Percentiles rank a stretch among this genome's conserved stretches.
Conservation (phyloP, 2,797 vertebrate species). For the Scolopax rusticola region DNA sequence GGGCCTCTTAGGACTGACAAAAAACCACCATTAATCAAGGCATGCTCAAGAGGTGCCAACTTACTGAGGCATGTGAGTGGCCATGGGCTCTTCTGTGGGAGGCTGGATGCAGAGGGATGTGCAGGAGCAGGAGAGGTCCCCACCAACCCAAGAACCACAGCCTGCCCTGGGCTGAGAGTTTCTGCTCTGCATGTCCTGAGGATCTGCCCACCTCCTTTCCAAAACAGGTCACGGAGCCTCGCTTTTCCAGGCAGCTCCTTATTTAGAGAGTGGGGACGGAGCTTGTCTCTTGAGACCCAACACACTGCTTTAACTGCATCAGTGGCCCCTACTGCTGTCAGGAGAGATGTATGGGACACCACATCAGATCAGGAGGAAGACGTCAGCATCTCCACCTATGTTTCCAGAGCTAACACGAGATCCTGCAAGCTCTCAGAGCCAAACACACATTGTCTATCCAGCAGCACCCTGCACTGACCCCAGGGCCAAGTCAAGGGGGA, state of each 20-base stretch:
- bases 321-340: accelerated
- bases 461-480: neutral
- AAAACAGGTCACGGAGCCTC: accelerated
- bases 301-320: accelerated
- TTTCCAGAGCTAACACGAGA: neutral
- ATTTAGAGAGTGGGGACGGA: neutral
- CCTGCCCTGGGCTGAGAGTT: neutral
- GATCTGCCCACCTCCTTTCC: neutral
- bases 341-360: accelerated
- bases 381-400: neutral
- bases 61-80: slow-evolving; percentile 65
- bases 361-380: neutral
- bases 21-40: slow-evolving; percentile 79
- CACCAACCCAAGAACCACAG: neutral
- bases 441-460: neutral
- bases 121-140: neutral
- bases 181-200: neutral
- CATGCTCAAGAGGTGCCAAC: slow-evolving; percentile 75
- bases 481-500: neutral
- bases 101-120: slow-evolving; percentile 1
- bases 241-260: neutral
- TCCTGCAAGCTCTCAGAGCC: neutral
- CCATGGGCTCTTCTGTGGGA: neutral
- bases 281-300: neutral
- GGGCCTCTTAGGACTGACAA: slow-evolving; percentile 69